phyloP scores from a whole-genome alignment of 2,797 vertebrate species.

The Hyperoplus immaculatus region DNA sequence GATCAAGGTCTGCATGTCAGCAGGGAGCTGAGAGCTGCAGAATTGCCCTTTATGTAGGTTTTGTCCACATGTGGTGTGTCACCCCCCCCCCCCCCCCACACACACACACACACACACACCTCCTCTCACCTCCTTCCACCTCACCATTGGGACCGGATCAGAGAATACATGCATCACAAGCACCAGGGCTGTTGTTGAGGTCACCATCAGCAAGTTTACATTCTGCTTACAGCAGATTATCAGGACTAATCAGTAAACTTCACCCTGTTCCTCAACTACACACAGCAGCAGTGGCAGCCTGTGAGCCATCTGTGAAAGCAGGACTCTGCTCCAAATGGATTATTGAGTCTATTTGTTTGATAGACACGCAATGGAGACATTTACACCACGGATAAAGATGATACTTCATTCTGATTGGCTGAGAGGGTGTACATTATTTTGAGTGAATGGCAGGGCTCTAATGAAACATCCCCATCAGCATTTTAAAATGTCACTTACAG shows the following conservation, averaged over 20 bases:
- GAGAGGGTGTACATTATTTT: neutral
- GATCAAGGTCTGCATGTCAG: slow-evolving; percentile 67
- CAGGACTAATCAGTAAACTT: slow-evolving; percentile 59
- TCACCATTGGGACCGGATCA: slow-evolving; percentile 45
- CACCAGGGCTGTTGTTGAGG: slow-evolving; percentile 63
- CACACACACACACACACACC: too few relatives aligned
- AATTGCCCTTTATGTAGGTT: slow-evolving; percentile 37
- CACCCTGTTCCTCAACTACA: slow-evolving; percentile 28
- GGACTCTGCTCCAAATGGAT: neutral
- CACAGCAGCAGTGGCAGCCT: slow-evolving; percentile 18
- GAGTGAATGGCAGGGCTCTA: neutral
- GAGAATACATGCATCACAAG: slow-evolving; percentile 77
- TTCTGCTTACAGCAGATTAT: slow-evolving; percentile 81
- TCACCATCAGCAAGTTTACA: slow-evolving; percentile 80
- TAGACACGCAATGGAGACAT: too few relatives aligned
- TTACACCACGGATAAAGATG: neutral
- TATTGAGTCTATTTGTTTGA: too few relatives aligned
- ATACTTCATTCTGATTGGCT: slow-evolving; percentile 26
- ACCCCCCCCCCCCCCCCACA: neutral
- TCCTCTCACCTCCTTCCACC: neutral
- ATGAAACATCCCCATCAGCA: neutral
- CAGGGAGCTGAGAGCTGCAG: slow-evolving; percentile 66
- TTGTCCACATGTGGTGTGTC: slow-evolving; percentile 32
- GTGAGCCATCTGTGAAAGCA: slow-evolving; percentile 27
- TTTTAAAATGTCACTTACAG: neutral